Conservation (phyloP, 2,888 invertebrate genomes). For the Thereva nobilitata region DNA sequence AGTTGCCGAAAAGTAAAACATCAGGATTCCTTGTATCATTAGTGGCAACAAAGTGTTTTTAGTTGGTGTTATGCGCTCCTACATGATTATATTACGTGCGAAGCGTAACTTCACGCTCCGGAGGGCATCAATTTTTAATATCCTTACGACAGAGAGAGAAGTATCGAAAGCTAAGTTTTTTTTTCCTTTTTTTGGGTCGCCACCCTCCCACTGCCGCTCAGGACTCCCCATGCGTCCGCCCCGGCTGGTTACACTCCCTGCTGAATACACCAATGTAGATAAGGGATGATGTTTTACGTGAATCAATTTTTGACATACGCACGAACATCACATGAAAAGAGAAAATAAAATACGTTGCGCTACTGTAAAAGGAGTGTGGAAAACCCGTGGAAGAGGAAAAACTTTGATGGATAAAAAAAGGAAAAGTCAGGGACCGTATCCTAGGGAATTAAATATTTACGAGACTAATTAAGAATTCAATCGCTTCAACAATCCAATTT, state of each 20-base stretch:
- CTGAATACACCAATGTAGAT: too few relatives aligned
- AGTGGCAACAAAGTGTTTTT: slow-evolving; percentile 26
- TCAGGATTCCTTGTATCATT: slow-evolving; percentile 21
- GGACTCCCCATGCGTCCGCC: too few relatives aligned
- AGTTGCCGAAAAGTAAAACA: slow-evolving; percentile 30
- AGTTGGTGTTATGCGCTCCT: not conserved
- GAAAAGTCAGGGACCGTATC: not conserved
- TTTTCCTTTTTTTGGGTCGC: slow-evolving; percentile 6
- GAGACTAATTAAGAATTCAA: slow-evolving; percentile 32
- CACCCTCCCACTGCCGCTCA: too few relatives aligned
- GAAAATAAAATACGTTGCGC: not conserved
- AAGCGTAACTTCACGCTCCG: slow-evolving; percentile 11
- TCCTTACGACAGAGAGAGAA: not conserved
- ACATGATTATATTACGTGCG: slow-evolving; percentile 5
- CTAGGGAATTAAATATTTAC: slow-evolving; percentile 17
- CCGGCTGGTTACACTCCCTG: too few relatives aligned
- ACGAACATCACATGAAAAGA: not conserved
- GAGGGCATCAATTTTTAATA: slow-evolving; percentile 29
- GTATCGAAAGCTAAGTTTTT: slow-evolving; percentile 11
- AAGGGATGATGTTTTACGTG: slow-evolving; percentile 15
- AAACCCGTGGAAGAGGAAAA: not conserved
- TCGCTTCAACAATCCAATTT: slow-evolving; percentile 9
- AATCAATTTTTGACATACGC: slow-evolving; percentile 21
- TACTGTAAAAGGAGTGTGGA: not conserved
- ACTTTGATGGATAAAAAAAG: not conserved